Conservation (phyloP, 2,888 invertebrate genomes). For the Apotomis capreana region DNA sequence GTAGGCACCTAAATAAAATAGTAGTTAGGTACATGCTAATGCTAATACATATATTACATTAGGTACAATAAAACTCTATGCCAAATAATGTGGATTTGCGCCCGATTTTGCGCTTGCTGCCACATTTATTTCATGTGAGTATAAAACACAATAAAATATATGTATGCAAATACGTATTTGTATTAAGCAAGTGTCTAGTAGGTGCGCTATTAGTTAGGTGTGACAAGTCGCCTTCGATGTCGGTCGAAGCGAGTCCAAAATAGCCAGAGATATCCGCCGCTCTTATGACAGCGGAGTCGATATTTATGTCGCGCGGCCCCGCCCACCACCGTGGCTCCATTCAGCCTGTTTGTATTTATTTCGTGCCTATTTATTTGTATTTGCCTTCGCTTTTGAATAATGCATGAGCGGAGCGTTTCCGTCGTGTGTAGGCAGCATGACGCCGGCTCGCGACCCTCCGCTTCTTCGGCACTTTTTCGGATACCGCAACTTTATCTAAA, state of each 20-base stretch:
- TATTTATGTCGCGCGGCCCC: conserved; percentile 82
- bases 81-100: too few relatives aligned
- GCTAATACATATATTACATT: too few relatives aligned
- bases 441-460: conserved; percentile 66
- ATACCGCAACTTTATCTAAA: conserved; percentile 39
- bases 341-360: conserved; percentile 83
- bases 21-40: too few relatives aligned
- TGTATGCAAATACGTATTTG: background rate
- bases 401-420: conserved; percentile 81
- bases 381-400: conserved; percentile 81
- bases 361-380: conserved; percentile 83
- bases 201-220: conserved; percentile 26
- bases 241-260: conserved; percentile 62
- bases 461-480: conserved; percentile 57
- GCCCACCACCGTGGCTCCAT: conserved; percentile 80
- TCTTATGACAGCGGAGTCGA: conserved; percentile 78
- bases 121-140: background rate
- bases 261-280: conserved; percentile 74
- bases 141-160: background rate
- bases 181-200: conserved; percentile 12
- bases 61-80: too few relatives aligned
- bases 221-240: conserved; percentile 44
- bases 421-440: conserved; percentile 83
- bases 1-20: too few relatives aligned
- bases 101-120: too few relatives aligned